These are phyloP conservation scores for Sebastes dallii DNA, from an alignment of 2,797 vertebrate genomes.

Conservation along the genomic window DNA sequence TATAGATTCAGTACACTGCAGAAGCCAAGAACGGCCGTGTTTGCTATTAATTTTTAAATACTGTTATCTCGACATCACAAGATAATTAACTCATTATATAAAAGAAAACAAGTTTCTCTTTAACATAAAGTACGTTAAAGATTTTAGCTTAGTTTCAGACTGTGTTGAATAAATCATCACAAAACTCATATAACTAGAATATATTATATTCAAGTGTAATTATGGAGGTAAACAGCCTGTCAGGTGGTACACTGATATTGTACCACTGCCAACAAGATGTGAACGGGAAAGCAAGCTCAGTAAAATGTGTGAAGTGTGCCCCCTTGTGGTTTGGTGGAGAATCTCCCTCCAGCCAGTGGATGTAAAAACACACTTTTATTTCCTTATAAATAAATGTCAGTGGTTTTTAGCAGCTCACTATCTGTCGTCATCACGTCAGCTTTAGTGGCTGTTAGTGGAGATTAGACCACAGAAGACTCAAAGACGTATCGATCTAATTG, in stretches of 20 bases:
- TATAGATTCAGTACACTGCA: too few relatives aligned
- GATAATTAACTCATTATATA: too few relatives aligned
- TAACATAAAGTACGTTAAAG: neutral
- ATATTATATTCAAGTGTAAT: neutral
- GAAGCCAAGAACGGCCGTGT: too few relatives aligned
- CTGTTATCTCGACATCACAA: too few relatives aligned
- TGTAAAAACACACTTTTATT: neutral
- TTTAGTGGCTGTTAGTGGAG: neutral
- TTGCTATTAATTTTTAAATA: too few relatives aligned
- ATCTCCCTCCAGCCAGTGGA: neutral
- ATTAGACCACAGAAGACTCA: neutral
- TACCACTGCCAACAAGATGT: neutral
- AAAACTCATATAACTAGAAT: neutral
- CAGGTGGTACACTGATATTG: neutral
- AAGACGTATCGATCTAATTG: neutral
- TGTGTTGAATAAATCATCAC: neutral
- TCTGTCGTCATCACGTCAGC: neutral
- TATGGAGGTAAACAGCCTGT: neutral
- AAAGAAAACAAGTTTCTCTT: neutral
- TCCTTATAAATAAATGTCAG: neutral
- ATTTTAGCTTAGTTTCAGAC: neutral
- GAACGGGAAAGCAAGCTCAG: neutral
- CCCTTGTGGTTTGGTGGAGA: constrained; percentile 52
- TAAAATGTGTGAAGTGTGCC: constrained; percentile 38
- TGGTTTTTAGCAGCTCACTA: neutral